Percentiles rank a stretch among this genome's conserved stretches.
Conservation (phyloP, 2,888 invertebrate species). For the Drosophila greeni region DNA sequence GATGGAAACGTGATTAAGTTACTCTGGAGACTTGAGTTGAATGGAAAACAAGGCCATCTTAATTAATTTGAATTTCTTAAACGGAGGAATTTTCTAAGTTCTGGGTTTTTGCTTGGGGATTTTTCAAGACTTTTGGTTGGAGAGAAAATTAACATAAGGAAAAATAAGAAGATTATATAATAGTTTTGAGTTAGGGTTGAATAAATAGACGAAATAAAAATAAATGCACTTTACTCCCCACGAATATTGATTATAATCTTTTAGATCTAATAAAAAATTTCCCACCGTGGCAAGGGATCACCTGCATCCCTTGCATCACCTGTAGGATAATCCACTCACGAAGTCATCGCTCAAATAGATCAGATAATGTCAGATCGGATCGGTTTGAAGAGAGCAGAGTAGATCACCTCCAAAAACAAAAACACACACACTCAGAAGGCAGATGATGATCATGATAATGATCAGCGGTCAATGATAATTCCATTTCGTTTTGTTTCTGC, state of each 20-base stretch:
- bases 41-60: background rate
- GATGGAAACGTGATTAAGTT: slow-evolving; percentile 19
- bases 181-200: no score
- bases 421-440: slow-evolving; percentile 27
- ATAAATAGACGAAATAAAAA: no score
- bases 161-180: no score
- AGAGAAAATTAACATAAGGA: no score
- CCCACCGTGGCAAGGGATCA: slow-evolving; percentile 8
- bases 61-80: background rate
- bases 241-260: slow-evolving; percentile 1
- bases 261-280: slow-evolving; percentile 16
- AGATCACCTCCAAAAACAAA: slow-evolving; percentile 27
- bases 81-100: no score
- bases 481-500: slow-evolving; percentile 48
- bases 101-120: no score
- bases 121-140: no score
- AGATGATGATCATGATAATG: slow-evolving; percentile 44
- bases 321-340: slow-evolving; percentile 28
- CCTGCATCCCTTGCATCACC: slow-evolving; percentile 23
- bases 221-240: background rate
- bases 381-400: slow-evolving; percentile 12
- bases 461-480: slow-evolving; percentile 61
- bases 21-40: background rate
- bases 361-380: slow-evolving; percentile 17
- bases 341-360: slow-evolving; percentile 37